phyloP scores from a whole-genome alignment of 2,888 invertebrate genomes.

The Dendrolimus pini region DNA sequence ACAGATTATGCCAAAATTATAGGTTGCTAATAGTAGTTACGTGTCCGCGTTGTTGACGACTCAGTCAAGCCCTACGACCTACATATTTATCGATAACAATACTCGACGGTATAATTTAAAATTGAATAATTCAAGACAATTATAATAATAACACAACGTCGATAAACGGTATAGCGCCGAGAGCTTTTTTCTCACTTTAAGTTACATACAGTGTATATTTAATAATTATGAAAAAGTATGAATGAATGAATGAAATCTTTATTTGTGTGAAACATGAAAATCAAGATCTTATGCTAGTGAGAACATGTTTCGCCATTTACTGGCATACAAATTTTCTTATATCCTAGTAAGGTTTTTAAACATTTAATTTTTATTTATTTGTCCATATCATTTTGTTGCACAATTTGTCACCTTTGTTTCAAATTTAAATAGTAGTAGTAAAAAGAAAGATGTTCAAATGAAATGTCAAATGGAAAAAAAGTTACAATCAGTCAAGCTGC shows the following conservation, averaged over 20 bases:
- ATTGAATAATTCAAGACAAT: conserved; percentile 5
- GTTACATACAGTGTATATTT: neutral
- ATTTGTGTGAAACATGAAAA: too few relatives aligned
- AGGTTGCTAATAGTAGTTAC: neutral
- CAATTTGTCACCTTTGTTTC: too few relatives aligned
- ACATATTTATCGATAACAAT: neutral
- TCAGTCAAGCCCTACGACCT: neutral
- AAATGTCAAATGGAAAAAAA: conserved; percentile 7
- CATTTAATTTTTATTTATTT: too few relatives aligned
- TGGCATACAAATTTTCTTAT: too few relatives aligned
- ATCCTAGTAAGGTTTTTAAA: too few relatives aligned
- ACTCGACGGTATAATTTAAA: neutral
- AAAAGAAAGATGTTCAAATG: conserved; percentile 4
- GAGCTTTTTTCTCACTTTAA: neutral
- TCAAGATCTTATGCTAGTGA: too few relatives aligned
- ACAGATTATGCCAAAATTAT: neutral
- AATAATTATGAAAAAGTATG: neutral
- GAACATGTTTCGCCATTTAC: too few relatives aligned
- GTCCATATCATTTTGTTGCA: too few relatives aligned
- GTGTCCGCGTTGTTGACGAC: neutral
- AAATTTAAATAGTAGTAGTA: too few relatives aligned
- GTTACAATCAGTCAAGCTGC: conserved; percentile 7
- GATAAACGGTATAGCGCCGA: conserved; percentile 1
- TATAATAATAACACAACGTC: conserved; percentile 6
- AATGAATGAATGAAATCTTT: too few relatives aligned